Conservation (phyloP, 2,797 vertebrate species). For the Pangasius djambal region DNA sequence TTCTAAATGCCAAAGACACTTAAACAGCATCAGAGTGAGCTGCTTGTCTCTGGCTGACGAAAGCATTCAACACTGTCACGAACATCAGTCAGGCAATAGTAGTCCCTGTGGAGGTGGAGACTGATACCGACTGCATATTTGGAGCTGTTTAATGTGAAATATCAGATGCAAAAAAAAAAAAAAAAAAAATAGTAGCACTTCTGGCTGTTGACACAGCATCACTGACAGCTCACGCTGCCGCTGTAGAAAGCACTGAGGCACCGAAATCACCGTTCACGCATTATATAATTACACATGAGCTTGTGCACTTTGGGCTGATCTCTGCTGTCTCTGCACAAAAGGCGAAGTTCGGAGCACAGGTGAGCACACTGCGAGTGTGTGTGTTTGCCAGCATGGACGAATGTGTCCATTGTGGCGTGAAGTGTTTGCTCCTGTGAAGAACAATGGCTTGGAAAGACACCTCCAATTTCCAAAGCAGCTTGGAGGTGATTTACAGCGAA, state of each 20-base stretch:
- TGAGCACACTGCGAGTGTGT: constrained; percentile 20
- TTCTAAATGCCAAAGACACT: constrained; percentile 76
- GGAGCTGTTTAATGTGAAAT: constrained; percentile 71
- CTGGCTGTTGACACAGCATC: constrained; percentile 74
- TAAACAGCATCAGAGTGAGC: constrained; percentile 71
- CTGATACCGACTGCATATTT: constrained; percentile 62
- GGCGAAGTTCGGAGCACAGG: not conserved
- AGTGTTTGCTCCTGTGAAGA: constrained; percentile 65
- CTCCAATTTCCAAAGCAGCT: constrained; percentile 64
- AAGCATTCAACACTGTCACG: constrained; percentile 75
- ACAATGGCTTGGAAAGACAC: constrained; percentile 64
- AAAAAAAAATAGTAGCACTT: constrained; percentile 65
- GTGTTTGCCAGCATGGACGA: constrained; percentile 39
- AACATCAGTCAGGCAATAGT: constrained; percentile 74
- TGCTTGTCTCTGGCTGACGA: constrained; percentile 71
- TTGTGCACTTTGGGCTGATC: constrained; percentile 66
- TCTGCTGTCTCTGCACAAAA: constrained; percentile 35
- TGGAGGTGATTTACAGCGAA: constrained; percentile 67
- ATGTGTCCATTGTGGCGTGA: constrained; percentile 59
- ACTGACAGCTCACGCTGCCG: constrained; percentile 70
- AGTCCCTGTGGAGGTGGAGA: constrained; percentile 74
- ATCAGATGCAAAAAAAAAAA: constrained; percentile 62
- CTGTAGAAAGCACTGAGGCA: constrained; percentile 67
- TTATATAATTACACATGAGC: constrained; percentile 74
- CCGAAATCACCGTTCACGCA: constrained; percentile 71